phyloP scores from a whole-genome alignment of 1,140 invertebrate genomes.

The Adoxophyes honmai region DNA sequence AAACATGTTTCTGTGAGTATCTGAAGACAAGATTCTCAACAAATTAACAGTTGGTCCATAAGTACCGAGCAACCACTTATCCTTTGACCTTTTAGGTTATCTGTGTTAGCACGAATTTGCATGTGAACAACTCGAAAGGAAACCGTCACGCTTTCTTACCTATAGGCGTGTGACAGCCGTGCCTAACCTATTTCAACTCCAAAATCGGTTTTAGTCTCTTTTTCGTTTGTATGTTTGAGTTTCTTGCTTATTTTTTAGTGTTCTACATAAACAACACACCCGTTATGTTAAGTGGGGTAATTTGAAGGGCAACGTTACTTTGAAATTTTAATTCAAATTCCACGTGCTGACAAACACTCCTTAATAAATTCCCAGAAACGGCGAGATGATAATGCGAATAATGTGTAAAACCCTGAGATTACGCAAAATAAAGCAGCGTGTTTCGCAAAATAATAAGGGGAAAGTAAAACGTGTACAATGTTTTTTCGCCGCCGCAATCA shows the following conservation, averaged over 20 bases:
- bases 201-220: neutral
- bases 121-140: neutral
- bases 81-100: neutral
- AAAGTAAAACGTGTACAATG: no score
- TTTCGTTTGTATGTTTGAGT: neutral
- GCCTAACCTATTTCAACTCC: neutral
- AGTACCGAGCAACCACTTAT: neutral
- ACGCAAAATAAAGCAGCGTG: no score
- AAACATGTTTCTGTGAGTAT: no score
- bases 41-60: neutral
- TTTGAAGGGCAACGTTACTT: neutral
- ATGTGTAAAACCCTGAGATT: no score
- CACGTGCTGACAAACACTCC: neutral
- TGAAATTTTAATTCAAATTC: neutral
- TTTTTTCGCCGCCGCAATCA: no score
- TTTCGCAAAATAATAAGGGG: no score
- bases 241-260: neutral
- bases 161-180: neutral
- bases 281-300: neutral
- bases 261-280: neutral
- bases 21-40: neutral
- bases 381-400: no score
- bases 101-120: constrained; percentile 5
- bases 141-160: neutral
- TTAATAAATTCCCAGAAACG: no score